These are phyloP conservation scores for Eptatretus burgeri DNA, from an alignment of 2,113 vertebrate genomes.

Conservation along the genomic window DNA sequence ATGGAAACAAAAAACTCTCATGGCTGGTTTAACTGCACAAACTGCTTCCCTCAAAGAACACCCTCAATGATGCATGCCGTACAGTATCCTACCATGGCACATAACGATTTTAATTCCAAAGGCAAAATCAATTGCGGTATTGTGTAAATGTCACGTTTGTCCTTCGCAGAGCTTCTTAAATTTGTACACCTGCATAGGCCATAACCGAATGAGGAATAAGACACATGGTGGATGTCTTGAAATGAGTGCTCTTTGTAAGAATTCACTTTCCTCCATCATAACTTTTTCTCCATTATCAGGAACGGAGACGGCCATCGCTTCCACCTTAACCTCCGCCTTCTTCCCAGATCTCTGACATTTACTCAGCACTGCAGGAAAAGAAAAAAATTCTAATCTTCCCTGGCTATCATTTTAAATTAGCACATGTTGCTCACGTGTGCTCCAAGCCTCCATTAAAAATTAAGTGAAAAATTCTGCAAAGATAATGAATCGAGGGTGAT, in stretches of 20 bases:
- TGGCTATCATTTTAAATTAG: constrained; percentile 6
- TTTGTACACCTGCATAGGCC: too few species aligned
- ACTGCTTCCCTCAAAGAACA: too few species aligned
- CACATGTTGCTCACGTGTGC: background rate
- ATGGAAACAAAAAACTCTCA: too few species aligned
- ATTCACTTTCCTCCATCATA: background rate
- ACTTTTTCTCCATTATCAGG: constrained; percentile 1
- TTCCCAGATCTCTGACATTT: background rate
- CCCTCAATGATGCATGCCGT: too few species aligned
- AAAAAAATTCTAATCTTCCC: background rate
- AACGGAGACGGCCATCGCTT: background rate
- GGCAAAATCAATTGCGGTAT: too few species aligned
- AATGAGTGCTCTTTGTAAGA: background rate
- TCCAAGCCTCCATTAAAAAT: constrained; percentile 6
- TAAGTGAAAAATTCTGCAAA: constrained; percentile 4
- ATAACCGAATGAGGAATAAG: too few species aligned
- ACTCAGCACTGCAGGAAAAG: background rate
- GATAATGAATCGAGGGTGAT: constrained; percentile 1
- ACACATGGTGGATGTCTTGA: too few species aligned
- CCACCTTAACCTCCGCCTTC: background rate
- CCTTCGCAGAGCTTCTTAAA: too few species aligned
- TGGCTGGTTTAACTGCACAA: too few species aligned
- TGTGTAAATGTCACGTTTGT: too few species aligned
- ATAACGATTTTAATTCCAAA: too few species aligned
- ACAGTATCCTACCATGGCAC: too few species aligned